Conservation (phyloP, 2,888 invertebrate genomes). For the Drosophila antonietae region DNA sequence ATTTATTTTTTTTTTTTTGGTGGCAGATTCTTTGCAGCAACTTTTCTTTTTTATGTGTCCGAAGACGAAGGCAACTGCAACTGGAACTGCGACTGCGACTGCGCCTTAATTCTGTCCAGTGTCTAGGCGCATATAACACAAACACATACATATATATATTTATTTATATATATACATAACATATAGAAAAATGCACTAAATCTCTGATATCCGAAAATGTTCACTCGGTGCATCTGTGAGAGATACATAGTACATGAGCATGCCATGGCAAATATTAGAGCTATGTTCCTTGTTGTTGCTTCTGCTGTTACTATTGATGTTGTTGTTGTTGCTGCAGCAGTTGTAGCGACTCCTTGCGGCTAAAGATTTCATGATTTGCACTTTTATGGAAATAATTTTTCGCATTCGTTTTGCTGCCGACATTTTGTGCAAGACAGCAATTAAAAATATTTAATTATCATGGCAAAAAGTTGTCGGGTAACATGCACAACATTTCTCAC, state of each 20-base stretch:
- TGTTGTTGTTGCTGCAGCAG: slow-evolving; percentile 32
- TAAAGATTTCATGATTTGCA: slow-evolving; percentile 81
- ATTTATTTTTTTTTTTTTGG: slow-evolving; percentile 44
- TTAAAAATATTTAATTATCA: slow-evolving; percentile 81
- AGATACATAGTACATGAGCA: slow-evolving; percentile 74
- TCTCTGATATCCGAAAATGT: slow-evolving; percentile 81
- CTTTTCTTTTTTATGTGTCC: slow-evolving; percentile 59
- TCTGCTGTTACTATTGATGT: slow-evolving; percentile 1
- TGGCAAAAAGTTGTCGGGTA: slow-evolving; percentile 76
- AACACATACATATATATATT: slow-evolving; percentile 24
- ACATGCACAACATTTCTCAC: slow-evolving; percentile 79
- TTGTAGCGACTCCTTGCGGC: slow-evolving; percentile 55
- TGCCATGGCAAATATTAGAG: slow-evolving; percentile 77
- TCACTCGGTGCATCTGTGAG: slow-evolving; percentile 62
- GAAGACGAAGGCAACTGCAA: slow-evolving; percentile 40
- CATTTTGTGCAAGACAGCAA: slow-evolving; percentile 79
- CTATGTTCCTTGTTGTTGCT: slow-evolving; percentile 65
- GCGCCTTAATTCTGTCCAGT: slow-evolving; percentile 76
- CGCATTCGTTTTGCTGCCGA: slow-evolving; percentile 54
- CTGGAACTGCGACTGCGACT: slow-evolving; percentile 75
- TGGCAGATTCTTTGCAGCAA: slow-evolving; percentile 62
- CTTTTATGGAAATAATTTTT: slow-evolving; percentile 80
- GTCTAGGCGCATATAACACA: slow-evolving; percentile 41
- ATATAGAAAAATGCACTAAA: slow-evolving; percentile 73
- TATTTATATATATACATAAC: slow-evolving; percentile 39